Evolutionary conservation across 2,113 vertebrate genomes (phyloP), one percentile per base, ranked within the genome.

Genomic region (Pelusios castaneus): DNA sequence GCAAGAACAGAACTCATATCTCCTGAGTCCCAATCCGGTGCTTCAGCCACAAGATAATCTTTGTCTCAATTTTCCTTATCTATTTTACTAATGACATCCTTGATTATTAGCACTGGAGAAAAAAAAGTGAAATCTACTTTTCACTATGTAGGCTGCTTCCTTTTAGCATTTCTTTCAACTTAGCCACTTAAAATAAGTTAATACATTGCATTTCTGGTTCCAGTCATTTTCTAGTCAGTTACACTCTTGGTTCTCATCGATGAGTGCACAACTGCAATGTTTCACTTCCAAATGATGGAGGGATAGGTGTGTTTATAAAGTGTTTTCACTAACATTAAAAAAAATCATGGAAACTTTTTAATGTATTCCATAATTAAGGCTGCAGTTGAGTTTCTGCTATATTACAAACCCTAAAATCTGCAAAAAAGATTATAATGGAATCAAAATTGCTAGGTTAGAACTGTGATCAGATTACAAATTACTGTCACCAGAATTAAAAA

Each of bases 121-220:
- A n/a, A 6, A 90, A 90, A 81, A 60, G 1, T 38, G 67, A 94
- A 2, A 73, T 67, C 16, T 75, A 77, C 60, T 82, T 94, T 73
- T 0, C 38, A 24, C 38, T 13, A 24, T 43, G 21, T 60, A 45
- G 22, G 90, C 49, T 89, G 89, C 89, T 96, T 85, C 29, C 34
- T 85, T 85, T 60, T 45, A 29, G 7, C 0, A 1, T 89, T 87
- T 86, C 85, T 83, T n/a, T 85, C 49, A n/a, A 38, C 22, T 54
- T 14, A 11, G 4, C 52, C 38, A 88, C 5, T 89, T 91, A 82
- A 38, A 82, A 84, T 58, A 85, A 27, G 16, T 49, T 84, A 29
- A 25, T 43, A 25, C 43, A 45, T 95, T 93, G 94, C 80, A 80
- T 82, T 92, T 93, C 73, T 1, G 1, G 43, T 87, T 95, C 91